These are phyloP conservation scores for Hirtodrosophila histrioides DNA, from an alignment of 2,888 invertebrate genomes.

Conservation along the genomic window DNA sequence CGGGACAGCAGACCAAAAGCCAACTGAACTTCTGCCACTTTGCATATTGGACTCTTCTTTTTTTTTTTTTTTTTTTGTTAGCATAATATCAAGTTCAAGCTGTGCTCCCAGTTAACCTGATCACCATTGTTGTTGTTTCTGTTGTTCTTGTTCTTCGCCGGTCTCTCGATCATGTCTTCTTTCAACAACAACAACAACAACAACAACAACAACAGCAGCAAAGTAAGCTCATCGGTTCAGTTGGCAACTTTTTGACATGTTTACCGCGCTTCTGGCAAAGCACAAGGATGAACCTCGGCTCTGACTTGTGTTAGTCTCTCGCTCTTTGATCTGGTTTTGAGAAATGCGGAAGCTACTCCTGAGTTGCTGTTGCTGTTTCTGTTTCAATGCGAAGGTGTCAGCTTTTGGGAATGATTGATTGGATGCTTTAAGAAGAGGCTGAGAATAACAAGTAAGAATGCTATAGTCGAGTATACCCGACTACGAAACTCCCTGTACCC, in stretches of 20 bases:
- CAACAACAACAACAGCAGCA: constrained; percentile 20
- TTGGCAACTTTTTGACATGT: constrained; percentile 64
- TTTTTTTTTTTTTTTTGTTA: constrained; percentile 47
- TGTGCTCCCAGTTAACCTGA: constrained; percentile 56
- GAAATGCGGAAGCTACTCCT: constrained; percentile 65
- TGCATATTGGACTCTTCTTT: constrained; percentile 55
- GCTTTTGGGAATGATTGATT: constrained; percentile 61
- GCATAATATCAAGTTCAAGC: constrained; percentile 75
- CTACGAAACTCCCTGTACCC: too few species aligned
- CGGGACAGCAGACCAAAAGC: constrained; percentile 25
- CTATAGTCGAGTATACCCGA: too few species aligned
- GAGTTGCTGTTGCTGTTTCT: constrained; percentile 17
- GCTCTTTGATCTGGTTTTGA: constrained; percentile 32
- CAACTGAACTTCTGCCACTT: constrained; percentile 51
- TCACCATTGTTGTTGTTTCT: constrained; percentile 36
- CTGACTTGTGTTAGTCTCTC: constrained; percentile 5
- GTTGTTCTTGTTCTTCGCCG: constrained; percentile 14
- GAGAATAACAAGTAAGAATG: neutral
- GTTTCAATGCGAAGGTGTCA: constrained; percentile 59
- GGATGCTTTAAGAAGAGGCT: neutral
- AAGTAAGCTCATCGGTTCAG: constrained; percentile 60
- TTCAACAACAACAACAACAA: constrained; percentile 40
- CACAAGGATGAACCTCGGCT: constrained; percentile 32
- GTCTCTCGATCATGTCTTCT: constrained; percentile 57
- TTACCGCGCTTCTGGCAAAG: constrained; percentile 48